Evolutionary conservation across 2,888 invertebrate genomes (phyloP).

Genomic region (Anthophora plumipes): DNA sequence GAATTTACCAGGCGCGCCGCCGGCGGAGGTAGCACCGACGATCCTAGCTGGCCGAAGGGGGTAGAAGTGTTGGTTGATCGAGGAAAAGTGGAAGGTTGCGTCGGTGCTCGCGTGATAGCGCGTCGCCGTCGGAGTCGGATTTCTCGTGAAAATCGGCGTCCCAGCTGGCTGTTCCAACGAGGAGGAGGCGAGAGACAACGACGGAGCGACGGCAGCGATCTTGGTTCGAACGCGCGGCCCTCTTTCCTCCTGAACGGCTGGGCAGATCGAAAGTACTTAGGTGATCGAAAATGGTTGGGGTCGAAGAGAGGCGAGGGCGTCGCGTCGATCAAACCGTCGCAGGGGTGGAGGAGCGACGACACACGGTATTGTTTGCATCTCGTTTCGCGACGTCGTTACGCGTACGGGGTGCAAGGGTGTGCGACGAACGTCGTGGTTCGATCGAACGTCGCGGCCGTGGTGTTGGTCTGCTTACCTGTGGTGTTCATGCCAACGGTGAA

Average conservation of each 20-base stretch:
- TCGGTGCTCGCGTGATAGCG: constrained; percentile 4
- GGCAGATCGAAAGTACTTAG: not conserved
- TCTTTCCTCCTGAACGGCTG: constrained; percentile 94
- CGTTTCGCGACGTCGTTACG: constrained; percentile 45
- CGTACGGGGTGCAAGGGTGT: not conserved
- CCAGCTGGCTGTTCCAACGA: not conserved
- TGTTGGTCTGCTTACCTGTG: constrained; percentile 87
- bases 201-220: constrained; percentile 49
- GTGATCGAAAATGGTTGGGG: no score
- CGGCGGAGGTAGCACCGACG: constrained; percentile 10
- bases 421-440: not conserved
- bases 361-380: constrained; percentile 77
- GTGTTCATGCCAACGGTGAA: constrained; percentile 92
- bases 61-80: not conserved
- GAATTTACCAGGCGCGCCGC: no score
- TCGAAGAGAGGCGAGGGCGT: no score
- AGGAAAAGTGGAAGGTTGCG: not conserved
- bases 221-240: constrained; percentile 89
- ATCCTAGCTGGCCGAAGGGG: not conserved
- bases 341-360: constrained; percentile 14
- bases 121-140: not conserved
- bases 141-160: not conserved
- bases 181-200: not conserved
- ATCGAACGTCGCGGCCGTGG: not conserved
- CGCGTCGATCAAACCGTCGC: not conserved